Base-by-base conservation (phyloP, 2,888 invertebrate species). In the Lepidonotus clava region DNA sequence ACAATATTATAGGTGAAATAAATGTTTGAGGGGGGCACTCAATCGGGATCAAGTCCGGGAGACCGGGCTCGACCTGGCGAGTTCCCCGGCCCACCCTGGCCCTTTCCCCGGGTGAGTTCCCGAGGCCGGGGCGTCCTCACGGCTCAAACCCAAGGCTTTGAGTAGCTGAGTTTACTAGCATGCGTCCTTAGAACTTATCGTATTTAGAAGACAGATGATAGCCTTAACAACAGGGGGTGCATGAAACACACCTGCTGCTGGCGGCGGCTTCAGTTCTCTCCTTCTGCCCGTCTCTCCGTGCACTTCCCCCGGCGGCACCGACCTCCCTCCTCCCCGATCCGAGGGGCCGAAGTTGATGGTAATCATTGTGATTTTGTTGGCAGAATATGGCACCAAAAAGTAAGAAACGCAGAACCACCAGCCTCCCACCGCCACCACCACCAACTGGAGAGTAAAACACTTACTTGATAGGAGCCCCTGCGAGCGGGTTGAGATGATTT, bases 261-360 rank as follows among this genome's bases (percentile, higher is more conserved):
- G n/a, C n/a, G n/a, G n/a, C n/a, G n/a, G n/a, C n/a, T n/a, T n/a
- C n/a, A n/a, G 24, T 24, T 28, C 24, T 5, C 11, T 71, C 8
- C 38, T 67, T 6, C 67, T 67, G 8, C n/a, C 67, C 8, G 38
- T 18, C 38, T 71, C 38, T n/a, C 71, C 34, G 21, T 71, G n/a
- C n/a, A 21, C 36, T 24, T n/a, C 5, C 18, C 56, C 56, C 18
- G 34, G 18, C 36, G 36, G 34, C 32, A 5, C 36, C 21, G 36
- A 38, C 46, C 46, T 18, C 46, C 46, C 46, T 18, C 46, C 24
- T 5, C 66, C 24, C 8, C 18, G 4, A 2, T 18, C 66, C 5
- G 28, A 53, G 28, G 61, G 61, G 24, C 61, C 61, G 61, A 61
- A 61, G 61, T 61, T 61, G 61, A 71, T 71, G 34, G 71, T 71